These are phyloP conservation scores for Acomys russatus DNA, from an alignment of 2,797 vertebrate species.

Conservation along the genomic window DNA sequence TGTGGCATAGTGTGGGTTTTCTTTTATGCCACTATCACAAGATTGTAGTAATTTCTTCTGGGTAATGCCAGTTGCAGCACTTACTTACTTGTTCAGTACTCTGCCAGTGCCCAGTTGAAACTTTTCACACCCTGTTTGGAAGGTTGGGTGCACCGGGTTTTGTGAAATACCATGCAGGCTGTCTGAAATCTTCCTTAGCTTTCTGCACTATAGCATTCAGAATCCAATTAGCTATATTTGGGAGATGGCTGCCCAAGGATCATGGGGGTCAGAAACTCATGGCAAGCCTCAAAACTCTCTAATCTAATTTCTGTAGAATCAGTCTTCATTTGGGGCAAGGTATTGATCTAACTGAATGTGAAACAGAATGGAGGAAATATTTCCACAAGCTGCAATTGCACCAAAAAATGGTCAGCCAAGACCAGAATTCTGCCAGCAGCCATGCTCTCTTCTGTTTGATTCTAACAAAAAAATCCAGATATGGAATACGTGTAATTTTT, in stretches of 20 bases:
- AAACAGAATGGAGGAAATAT: neutral
- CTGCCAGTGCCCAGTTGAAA: fast-evolving
- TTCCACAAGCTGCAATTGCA: neutral
- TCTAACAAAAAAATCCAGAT: neutral
- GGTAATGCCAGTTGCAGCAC: neutral
- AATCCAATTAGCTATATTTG: neutral
- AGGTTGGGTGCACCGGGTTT: neutral
- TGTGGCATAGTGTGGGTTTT: neutral
- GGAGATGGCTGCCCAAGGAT: neutral
- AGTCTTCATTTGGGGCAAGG: neutral
- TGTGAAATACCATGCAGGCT: fast-evolving
- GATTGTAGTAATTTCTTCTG: neutral
- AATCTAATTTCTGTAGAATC: neutral
- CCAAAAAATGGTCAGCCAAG: neutral
- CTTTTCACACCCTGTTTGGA: neutral
- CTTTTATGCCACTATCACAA: neutral
- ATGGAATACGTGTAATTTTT: neutral
- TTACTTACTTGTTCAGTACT: neutral
- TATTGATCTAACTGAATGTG: neutral
- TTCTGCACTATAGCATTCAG: neutral
- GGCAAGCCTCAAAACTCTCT: neutral
- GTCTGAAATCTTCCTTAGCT: neutral
- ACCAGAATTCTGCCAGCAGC: neutral
- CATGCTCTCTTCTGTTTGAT: neutral
- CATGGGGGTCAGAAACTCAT: neutral